phyloP scores from a whole-genome alignment of 1,140 invertebrate species.

The Aricia agestis region DNA sequence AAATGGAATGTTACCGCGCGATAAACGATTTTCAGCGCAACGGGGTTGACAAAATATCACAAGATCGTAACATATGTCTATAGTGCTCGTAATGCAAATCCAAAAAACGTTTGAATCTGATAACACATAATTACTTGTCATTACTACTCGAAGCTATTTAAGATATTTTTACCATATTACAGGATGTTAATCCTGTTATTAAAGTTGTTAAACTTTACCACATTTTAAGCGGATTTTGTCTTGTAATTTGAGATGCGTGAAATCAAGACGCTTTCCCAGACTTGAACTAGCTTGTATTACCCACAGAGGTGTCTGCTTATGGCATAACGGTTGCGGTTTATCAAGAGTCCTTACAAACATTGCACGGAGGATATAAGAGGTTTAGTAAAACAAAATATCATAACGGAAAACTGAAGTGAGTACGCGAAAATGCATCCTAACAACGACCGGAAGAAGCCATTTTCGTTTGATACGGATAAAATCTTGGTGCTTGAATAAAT shows the following conservation, averaged over 20 bases:
- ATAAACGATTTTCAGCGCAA: no score
- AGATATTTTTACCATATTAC: no score
- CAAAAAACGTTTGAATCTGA: no score
- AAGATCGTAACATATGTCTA: no score
- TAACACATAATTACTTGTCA: no score
- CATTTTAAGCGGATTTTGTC: background rate
- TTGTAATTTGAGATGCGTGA: constrained; percentile 3
- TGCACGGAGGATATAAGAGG: background rate
- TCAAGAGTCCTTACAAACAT: background rate
- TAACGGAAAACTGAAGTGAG: background rate
- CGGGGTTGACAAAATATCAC: no score
- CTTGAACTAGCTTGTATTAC: background rate
- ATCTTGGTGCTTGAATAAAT: background rate
- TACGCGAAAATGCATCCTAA: background rate
- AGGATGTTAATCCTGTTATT: no score
- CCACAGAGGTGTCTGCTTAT: background rate
- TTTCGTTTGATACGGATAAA: background rate
- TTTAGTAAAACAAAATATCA: constrained; percentile 1
- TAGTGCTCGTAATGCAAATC: no score
- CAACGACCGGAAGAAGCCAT: background rate
- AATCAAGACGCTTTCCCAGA: background rate
- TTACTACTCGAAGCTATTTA: no score
- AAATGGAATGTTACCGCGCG: no score
- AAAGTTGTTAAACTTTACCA: no score
- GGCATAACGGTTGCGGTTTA: background rate